A percentile compares a stretch with the other conserved stretches of the same genome.
Conservation (phyloP, 2,888 invertebrate genomes). For the Syrista parreyssii region DNA sequence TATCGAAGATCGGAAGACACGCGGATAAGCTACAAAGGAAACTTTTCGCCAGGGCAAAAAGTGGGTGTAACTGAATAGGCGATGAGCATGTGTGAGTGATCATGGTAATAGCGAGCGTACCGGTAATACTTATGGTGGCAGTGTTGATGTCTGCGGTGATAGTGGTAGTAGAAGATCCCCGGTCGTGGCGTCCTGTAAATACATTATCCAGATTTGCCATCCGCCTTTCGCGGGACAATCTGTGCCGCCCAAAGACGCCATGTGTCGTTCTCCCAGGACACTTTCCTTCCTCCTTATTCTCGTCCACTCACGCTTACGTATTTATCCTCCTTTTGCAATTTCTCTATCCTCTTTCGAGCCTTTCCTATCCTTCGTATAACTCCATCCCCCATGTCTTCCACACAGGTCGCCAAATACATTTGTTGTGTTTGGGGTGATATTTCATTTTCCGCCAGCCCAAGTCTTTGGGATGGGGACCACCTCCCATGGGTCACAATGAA, state of each 20-base stretch:
- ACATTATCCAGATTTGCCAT: slow-evolving; percentile 52
- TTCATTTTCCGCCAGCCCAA: slow-evolving; percentile 51
- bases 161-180: not conserved
- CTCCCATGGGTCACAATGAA: slow-evolving; percentile 39
- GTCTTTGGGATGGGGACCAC: slow-evolving; percentile 19
- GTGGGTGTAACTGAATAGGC: not conserved
- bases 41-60: not conserved
- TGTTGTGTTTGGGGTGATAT: slow-evolving; percentile 32
- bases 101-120: not conserved
- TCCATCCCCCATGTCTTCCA: not conserved
- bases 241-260: slow-evolving; percentile 37
- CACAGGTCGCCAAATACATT: not conserved
- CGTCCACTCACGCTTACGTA: slow-evolving; percentile 40
- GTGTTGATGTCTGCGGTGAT: not conserved
- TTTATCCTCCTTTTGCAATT: slow-evolving; percentile 27
- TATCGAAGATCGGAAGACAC: not conserved
- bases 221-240: slow-evolving; percentile 39
- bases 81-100: not conserved
- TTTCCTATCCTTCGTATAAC: not conserved
- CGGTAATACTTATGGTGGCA: not conserved
- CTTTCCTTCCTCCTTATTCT: slow-evolving; percentile 20
- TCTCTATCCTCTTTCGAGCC: slow-evolving; percentile 2
- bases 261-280: slow-evolving; percentile 39
- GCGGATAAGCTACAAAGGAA: not conserved
- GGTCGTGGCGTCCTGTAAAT: slow-evolving; percentile 42